These are phyloP conservation scores for Troilus luridus DNA, from an alignment of 2,888 invertebrate genomes.

Conservation along the genomic window DNA sequence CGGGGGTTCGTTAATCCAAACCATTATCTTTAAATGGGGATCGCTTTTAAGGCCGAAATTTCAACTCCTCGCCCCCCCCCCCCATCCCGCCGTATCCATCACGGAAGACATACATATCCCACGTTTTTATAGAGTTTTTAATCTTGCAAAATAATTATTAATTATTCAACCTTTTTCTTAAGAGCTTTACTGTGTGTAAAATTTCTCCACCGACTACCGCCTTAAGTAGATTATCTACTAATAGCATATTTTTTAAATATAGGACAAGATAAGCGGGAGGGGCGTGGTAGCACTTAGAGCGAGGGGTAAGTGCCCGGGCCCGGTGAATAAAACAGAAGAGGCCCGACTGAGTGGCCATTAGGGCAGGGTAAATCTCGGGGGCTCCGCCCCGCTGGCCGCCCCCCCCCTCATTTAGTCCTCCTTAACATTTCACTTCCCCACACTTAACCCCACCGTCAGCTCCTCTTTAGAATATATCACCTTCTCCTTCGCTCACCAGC, in stretches of 20 bases:
- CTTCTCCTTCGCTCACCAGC: neutral
- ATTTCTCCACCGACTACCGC: neutral
- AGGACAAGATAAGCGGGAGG: conserved; percentile 29
- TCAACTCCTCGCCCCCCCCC: neutral
- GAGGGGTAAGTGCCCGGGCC: conserved; percentile 10
- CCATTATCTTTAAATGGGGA: neutral
- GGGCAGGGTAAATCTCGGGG: conserved; percentile 51
- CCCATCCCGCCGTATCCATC: neutral
- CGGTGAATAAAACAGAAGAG: conserved; percentile 49
- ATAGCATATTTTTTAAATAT: conserved; percentile 28
- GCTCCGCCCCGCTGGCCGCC: conserved; percentile 33
- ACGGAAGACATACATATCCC: neutral
- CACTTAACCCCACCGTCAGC: conserved; percentile 28
- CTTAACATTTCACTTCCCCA: conserved; percentile 51
- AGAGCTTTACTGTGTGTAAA: conserved; percentile 5
- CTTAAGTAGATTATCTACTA: conserved; percentile 16
- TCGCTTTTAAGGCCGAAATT: neutral
- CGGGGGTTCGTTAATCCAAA: neutral
- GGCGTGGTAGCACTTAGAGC: conserved; percentile 20
- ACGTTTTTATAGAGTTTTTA: neutral
- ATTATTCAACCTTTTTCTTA: neutral
- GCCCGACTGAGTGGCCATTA: conserved; percentile 44
- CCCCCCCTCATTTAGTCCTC: conserved; percentile 37
- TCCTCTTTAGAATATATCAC: conserved; percentile 25
- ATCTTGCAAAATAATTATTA: neutral